Conservation (phyloP, 2,888 invertebrate genomes). For the Stenurella melanura region DNA sequence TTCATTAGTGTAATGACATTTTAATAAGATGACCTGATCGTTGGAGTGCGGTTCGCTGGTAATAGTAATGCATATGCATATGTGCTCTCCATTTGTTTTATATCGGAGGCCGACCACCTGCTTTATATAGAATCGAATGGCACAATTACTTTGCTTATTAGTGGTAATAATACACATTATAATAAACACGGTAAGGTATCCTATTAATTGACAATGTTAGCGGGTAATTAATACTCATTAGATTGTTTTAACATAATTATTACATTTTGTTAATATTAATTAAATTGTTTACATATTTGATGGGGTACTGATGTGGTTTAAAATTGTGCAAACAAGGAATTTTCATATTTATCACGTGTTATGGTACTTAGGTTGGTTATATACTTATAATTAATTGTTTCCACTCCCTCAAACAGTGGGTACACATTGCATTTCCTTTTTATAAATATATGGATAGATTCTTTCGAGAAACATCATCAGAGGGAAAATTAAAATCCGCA, state of each 20-base stretch:
- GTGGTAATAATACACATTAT: conserved; percentile 30
- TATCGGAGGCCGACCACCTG: conserved; percentile 15
- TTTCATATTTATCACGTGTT: background rate
- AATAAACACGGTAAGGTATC: conserved; percentile 41
- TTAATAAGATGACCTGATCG: conserved; percentile 50
- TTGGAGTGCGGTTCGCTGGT: conserved; percentile 14
- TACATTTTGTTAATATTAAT: conserved; percentile 10
- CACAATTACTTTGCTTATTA: conserved; percentile 11
- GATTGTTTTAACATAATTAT: background rate
- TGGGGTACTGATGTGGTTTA: background rate
- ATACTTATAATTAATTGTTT: background rate
- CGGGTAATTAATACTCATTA: conserved; percentile 3
- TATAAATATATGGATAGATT: no score
- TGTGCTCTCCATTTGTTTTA: conserved; percentile 21
- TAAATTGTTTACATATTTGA: background rate
- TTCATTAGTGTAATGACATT: conserved; percentile 54
- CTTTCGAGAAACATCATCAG: no score
- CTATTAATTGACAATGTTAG: conserved; percentile 42
- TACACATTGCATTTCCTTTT: no score
- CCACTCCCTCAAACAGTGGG: background rate
- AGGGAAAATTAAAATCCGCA: no score
- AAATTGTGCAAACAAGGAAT: background rate
- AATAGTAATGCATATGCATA: conserved; percentile 38
- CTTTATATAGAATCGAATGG: conserved; percentile 4
- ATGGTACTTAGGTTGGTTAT: background rate